Evolutionary conservation across 2,113 vertebrate genomes (phyloP).

Genomic region (Atractosteus spatula): DNA sequence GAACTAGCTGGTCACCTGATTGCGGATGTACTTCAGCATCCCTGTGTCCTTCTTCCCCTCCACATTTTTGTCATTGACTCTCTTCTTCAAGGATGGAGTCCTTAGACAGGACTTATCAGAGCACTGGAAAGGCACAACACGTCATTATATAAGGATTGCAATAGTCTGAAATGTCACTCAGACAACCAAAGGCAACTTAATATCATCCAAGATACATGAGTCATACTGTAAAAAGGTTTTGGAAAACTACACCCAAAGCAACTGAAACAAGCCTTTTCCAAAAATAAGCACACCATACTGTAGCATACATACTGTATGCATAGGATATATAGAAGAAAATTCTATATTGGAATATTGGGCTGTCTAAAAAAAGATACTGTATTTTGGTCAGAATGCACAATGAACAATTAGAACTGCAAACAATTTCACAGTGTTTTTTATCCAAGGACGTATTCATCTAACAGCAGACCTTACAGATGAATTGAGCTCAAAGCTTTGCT

Average conservation of each 20-base stretch:
- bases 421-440: no score
- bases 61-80: conserved; percentile 77
- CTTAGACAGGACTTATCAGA: conserved; percentile 94
- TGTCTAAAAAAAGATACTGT: no score
- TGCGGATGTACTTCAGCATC: conserved; percentile 96
- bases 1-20: conserved; percentile 76
- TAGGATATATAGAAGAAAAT: no score
- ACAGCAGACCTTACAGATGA: no score
- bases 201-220: neutral
- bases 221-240: neutral
- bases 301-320: no score
- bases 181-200: neutral
- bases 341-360: no score
- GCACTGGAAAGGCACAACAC: conserved; percentile 64
- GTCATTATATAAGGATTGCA: no score
- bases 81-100: conserved; percentile 93
- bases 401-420: no score
- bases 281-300: neutral
- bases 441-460: no score
- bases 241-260: neutral
- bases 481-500: no score
- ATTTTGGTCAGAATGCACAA: no score
- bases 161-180: no score
- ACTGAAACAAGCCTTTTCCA: neutral
- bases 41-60: conserved; percentile 96